Conservation (phyloP, 2,888 invertebrate genomes). For the Ophion ellenae region DNA sequence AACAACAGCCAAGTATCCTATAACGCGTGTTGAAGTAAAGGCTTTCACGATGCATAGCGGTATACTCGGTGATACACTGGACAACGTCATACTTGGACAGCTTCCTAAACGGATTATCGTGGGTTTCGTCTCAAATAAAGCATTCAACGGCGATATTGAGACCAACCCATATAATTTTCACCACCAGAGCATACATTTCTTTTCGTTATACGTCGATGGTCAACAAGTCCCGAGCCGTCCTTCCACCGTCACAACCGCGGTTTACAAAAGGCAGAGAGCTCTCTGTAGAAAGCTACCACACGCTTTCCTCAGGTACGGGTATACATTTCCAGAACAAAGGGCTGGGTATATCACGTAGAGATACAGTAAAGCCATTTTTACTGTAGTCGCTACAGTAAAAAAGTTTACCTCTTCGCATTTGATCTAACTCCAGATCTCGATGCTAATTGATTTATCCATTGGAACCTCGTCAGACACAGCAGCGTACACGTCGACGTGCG, state of each 20-base stretch:
- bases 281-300: no score
- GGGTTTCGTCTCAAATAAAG: not conserved
- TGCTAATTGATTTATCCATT: not conserved
- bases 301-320: no score
- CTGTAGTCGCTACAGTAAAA: no score
- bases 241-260: slow-evolving; percentile 21
- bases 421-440: not conserved
- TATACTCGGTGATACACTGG: no score
- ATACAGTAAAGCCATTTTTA: not conserved
- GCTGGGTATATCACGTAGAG: not conserved
- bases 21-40: no score
- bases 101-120: no score
- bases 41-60: no score
- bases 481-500: no score
- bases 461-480: no score
- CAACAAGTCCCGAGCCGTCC: slow-evolving; percentile 35
- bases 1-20: no score
- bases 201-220: slow-evolving; percentile 35
- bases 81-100: no score
- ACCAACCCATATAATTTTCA: slow-evolving; percentile 30
- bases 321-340: not conserved
- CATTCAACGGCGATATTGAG: slow-evolving; percentile 22
- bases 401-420: not conserved
- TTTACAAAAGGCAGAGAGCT: slow-evolving; percentile 7
- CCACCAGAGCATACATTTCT: slow-evolving; percentile 4